phyloP scores from a whole-genome alignment of 2,113 vertebrate species.

The Gallinago undulata region DNA sequence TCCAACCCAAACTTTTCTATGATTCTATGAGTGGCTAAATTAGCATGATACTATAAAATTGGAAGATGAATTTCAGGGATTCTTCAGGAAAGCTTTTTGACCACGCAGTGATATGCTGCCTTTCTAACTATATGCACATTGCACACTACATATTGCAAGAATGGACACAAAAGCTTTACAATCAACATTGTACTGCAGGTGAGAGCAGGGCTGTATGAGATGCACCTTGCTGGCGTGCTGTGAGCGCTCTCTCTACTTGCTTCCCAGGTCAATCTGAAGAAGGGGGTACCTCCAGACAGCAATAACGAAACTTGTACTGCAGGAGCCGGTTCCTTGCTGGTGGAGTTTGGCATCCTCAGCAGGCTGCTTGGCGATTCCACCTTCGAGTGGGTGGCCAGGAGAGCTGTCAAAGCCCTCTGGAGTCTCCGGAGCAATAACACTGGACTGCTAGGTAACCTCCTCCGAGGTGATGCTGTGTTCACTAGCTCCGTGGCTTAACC shows the following conservation, averaged over 20 bases:
- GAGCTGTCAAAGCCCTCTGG: slow-evolving; percentile 94
- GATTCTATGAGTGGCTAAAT: neutral
- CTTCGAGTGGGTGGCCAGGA: slow-evolving; percentile 94
- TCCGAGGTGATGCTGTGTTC: neutral
- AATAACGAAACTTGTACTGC: slow-evolving; percentile 96
- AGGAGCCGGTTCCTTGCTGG: slow-evolving; percentile 92
- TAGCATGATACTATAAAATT: neutral
- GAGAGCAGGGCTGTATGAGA: neutral
- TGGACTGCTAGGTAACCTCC: slow-evolving; percentile 83
- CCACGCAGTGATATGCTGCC: neutral
- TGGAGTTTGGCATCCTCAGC: slow-evolving; percentile 97
- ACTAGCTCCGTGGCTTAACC: neutral
- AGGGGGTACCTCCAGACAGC: slow-evolving; percentile 88
- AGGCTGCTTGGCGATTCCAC: slow-evolving; percentile 95
- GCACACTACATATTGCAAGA: neutral
- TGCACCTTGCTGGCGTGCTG: neutral
- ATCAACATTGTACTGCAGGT: neutral
- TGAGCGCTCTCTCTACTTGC: neutral
- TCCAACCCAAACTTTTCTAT: too few relatives aligned
- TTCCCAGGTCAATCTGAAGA: slow-evolving; percentile 92
- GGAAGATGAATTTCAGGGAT: neutral
- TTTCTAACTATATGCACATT: neutral
- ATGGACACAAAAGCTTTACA: rapidly evolving
- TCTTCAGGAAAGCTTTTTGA: neutral
- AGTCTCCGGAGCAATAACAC: slow-evolving; percentile 92